Conservation (phyloP, 2,888 invertebrate species). For the Invenusta paracnida region DNA sequence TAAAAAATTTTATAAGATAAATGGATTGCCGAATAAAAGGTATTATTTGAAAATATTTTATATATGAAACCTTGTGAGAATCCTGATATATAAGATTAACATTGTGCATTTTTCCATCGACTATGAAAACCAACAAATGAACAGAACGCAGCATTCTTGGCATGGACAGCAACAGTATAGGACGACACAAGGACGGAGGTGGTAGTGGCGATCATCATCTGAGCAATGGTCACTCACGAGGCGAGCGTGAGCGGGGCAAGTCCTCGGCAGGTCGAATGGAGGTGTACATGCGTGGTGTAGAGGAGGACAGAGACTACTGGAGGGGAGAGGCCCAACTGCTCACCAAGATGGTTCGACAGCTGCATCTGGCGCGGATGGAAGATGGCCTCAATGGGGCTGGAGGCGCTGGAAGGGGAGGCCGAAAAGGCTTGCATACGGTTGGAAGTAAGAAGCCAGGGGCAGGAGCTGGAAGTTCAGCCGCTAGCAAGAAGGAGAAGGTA, state of each 20-base stretch:
- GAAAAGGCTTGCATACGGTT: background rate
- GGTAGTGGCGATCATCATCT: too few relatives aligned
- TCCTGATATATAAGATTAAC: too few relatives aligned
- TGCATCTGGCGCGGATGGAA: background rate
- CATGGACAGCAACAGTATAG: too few relatives aligned
- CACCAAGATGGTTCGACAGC: slow-evolving; percentile 50
- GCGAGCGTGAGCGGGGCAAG: too few relatives aligned
- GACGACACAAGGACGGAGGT: background rate
- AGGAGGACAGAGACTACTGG: slow-evolving; percentile 58
- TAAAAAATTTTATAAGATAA: too few relatives aligned
- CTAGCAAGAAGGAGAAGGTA: background rate
- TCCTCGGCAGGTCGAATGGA: background rate
- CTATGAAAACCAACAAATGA: background rate
- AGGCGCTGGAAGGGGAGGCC: background rate
- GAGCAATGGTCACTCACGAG: too few relatives aligned
- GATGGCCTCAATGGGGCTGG: background rate
- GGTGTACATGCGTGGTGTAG: slow-evolving; percentile 24
- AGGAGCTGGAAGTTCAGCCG: background rate
- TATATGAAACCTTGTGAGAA: too few relatives aligned
- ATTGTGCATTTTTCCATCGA: too few relatives aligned
- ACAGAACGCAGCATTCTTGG: background rate
- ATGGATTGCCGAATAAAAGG: too few relatives aligned
- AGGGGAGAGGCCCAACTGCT: slow-evolving; percentile 55
- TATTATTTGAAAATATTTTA: too few relatives aligned
- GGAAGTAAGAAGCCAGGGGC: background rate